phyloP scores from a whole-genome alignment of 2,888 invertebrate species.

The Siphlonurus alternatus region DNA sequence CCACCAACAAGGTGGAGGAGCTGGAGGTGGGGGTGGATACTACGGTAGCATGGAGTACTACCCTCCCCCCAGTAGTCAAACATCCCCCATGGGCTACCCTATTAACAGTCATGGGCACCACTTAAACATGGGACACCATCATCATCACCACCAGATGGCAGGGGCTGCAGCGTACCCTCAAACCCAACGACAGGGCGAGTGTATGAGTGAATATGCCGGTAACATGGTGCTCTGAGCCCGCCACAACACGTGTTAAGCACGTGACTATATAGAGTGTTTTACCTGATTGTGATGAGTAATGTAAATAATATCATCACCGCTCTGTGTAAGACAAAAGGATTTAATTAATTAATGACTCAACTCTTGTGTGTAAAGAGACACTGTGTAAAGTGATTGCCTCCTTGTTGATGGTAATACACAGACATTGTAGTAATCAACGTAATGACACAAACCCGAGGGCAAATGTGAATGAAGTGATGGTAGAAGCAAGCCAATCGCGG shows the following conservation, averaged over 20 bases:
- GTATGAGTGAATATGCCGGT: neutral
- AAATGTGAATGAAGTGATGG: no score
- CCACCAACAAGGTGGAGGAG: neutral
- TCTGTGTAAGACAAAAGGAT: no score
- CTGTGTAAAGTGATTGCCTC: no score
- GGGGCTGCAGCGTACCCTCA: neutral
- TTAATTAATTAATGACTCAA: no score
- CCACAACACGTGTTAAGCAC: neutral
- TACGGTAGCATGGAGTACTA: constrained; percentile 10
- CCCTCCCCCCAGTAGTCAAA: constrained; percentile 8
- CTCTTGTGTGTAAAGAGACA: no score
- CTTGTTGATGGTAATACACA: no score
- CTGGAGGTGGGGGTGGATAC: neutral
- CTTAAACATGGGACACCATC: neutral
- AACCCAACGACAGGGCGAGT: neutral
- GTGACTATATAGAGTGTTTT: no score
- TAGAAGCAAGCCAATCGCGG: no score
- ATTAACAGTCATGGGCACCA: neutral
- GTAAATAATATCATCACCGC: no score
- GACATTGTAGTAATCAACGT: no score
- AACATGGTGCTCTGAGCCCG: neutral
- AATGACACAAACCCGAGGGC: no score
- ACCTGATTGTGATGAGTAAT: no score
- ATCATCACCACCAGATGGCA: constrained; percentile 5
- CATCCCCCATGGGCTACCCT: constrained; percentile 1